These are phyloP conservation scores for Ganaspis sp. DNA, from an alignment of 1,140 invertebrate genomes.

Conservation along the genomic window DNA sequence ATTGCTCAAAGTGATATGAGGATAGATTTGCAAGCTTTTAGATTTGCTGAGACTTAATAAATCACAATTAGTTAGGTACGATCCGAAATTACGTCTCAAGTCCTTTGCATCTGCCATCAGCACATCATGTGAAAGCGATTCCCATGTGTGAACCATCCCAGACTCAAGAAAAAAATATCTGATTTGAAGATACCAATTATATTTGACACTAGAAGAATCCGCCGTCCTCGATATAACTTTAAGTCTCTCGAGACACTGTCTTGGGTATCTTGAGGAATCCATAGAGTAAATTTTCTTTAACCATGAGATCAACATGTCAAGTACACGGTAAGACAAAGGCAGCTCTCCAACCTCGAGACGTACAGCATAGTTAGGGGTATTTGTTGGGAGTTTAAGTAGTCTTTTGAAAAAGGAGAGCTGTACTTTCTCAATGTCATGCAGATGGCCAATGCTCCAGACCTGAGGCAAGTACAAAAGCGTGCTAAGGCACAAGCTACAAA, in stretches of 20 bases:
- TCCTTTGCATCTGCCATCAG: not conserved
- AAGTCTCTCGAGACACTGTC: not conserved
- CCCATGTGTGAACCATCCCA: not conserved
- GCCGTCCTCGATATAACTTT: not conserved
- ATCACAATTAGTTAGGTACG: not conserved
- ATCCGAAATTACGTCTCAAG: not conserved
- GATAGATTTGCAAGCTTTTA: not conserved
- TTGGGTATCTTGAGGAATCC: not conserved
- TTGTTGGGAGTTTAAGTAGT: no score
- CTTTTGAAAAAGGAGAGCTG: no score
- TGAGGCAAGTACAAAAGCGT: no score
- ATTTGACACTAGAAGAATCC: not conserved
- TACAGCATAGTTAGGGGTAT: no score
- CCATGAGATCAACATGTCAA: no score
- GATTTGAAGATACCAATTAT: not conserved
- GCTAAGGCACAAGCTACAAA: no score
- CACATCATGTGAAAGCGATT: not conserved
- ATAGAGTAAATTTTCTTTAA: not conserved
- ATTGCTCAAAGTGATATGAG: not conserved
- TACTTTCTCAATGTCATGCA: no score
- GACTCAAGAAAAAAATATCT: not conserved
- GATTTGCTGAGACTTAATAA: not conserved
- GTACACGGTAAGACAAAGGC: no score
- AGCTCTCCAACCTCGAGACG: no score
- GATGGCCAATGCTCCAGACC: no score